Percentiles rank a stretch among this genome's conserved stretches.
Evolutionary conservation across 1,140 invertebrate species (phyloP).

Genomic region (Trichogramma pretiosum): DNA sequence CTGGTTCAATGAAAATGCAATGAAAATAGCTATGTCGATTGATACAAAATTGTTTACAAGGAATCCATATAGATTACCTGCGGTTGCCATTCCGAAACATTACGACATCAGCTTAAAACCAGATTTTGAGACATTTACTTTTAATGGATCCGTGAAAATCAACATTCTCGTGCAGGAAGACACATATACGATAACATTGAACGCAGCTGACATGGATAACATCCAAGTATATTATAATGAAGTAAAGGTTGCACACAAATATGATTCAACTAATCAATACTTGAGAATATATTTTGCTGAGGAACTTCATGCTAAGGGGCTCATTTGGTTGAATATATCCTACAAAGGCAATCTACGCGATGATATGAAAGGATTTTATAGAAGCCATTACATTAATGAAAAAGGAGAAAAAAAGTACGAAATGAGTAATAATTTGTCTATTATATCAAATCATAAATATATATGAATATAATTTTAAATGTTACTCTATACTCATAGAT

Average conservation of each 20-base stretch:
- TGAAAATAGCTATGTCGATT: conserved; percentile 23
- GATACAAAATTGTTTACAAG: conserved; percentile 6
- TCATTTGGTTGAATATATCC: conserved; percentile 36
- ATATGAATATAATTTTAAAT: background rate
- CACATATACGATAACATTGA: no score
- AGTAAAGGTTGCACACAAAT: background rate
- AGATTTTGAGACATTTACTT: conserved; percentile 28
- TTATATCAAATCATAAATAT: background rate
- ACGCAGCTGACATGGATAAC: no score
- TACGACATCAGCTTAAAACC: conserved; percentile 31
- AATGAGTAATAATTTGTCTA: background rate
- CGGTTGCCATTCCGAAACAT: conserved; percentile 19
- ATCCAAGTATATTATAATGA: no score
- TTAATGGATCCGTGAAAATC: conserved; percentile 30
- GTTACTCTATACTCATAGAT: conserved; percentile 35
- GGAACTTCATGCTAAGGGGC: conserved; percentile 18
- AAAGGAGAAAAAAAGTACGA: conserved; percentile 32
- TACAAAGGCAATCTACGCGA: conserved; percentile 46
- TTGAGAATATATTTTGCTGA: conserved; percentile 21
- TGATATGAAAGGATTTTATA: conserved; percentile 56
- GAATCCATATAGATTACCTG: conserved; percentile 30
- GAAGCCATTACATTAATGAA: conserved; percentile 47
- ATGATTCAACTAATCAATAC: conserved; percentile 14
- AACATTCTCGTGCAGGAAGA: conserved; percentile 23
- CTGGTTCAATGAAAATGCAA: conserved; percentile 24